Evolutionary conservation across 2,888 invertebrate species (phyloP).

Genomic region (Creontiades dilutus): DNA sequence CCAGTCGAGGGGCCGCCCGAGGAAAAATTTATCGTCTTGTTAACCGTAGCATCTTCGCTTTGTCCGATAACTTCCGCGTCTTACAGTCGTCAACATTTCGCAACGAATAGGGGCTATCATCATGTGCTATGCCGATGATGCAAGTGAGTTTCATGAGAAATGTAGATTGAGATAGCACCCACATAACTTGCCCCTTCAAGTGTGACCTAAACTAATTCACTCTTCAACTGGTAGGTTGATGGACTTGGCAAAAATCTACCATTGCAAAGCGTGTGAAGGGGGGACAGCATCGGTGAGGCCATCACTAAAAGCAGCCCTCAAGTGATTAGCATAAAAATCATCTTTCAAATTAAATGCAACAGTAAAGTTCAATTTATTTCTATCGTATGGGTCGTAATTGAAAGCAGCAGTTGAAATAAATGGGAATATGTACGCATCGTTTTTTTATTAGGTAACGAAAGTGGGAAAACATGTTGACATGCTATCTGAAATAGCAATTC

Average conservation of each 20-base stretch:
- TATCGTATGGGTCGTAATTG: too few species aligned
- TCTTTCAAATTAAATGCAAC: too few species aligned
- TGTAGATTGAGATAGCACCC: background rate
- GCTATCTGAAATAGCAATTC: too few species aligned
- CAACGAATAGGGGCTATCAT: background rate
- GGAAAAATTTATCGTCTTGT: conserved; percentile 13
- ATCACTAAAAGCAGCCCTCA: too few species aligned
- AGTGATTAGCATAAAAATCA: too few species aligned
- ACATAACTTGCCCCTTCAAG: conserved; percentile 4
- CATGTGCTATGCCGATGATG: background rate
- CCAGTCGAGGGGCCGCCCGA: background rate
- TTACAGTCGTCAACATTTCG: conserved; percentile 6
- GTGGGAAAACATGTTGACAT: too few species aligned
- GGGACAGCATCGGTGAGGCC: too few species aligned
- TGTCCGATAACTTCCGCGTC: conserved; percentile 22
- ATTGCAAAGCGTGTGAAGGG: too few species aligned
- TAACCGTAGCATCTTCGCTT: conserved; percentile 31
- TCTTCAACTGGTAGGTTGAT: background rate
- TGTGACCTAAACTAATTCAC: conserved; percentile 36
- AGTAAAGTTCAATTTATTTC: too few species aligned
- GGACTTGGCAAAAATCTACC: background rate
- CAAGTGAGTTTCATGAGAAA: conserved; percentile 8
- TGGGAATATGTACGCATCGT: too few species aligned
- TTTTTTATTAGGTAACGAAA: too few species aligned
- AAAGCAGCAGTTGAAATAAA: too few species aligned